phyloP scores from a whole-genome alignment of 2,113 vertebrate species.

The Apaloderma vittatum region DNA sequence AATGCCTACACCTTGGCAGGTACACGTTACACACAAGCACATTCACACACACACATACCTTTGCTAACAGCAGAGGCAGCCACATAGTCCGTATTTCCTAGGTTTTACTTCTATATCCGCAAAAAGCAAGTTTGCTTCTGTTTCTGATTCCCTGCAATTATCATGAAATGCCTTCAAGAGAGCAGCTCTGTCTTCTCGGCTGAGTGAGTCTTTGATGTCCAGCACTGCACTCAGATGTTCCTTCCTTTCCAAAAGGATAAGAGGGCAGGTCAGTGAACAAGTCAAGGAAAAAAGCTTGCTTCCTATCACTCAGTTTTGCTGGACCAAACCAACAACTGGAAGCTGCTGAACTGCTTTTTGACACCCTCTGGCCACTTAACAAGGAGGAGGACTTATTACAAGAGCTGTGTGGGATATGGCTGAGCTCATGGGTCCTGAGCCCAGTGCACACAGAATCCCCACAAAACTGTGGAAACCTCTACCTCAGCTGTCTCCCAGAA shows the following conservation, averaged over 20 bases:
- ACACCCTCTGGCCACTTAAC: neutral
- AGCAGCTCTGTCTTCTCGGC: conserved; percentile 33
- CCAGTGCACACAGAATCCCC: neutral
- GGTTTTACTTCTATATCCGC: conserved; percentile 50
- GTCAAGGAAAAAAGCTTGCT: neutral
- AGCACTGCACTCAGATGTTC: conserved; percentile 60
- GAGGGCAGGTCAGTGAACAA: neutral
- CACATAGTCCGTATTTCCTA: neutral
- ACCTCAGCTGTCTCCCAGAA: neutral
- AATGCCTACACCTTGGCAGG: neutral
- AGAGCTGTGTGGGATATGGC: neutral
- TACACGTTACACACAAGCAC: neutral
- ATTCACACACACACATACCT: neutral
- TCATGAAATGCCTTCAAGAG: conserved; percentile 22
- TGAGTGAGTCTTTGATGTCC: conserved; percentile 49
- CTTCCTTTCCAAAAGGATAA: conserved; percentile 42
- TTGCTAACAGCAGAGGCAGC: conserved; percentile 57
- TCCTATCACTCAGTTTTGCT: neutral
- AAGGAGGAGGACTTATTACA: neutral
- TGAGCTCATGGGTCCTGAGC: neutral
- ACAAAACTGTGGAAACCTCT: neutral
- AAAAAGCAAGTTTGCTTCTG: conserved; percentile 44
- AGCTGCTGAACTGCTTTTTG: neutral
- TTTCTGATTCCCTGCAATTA: neutral
- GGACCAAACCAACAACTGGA: neutral